Evolutionary conservation across 2,797 vertebrate genomes (phyloP).

Genomic region (Macroramphosus scolopax): DNA sequence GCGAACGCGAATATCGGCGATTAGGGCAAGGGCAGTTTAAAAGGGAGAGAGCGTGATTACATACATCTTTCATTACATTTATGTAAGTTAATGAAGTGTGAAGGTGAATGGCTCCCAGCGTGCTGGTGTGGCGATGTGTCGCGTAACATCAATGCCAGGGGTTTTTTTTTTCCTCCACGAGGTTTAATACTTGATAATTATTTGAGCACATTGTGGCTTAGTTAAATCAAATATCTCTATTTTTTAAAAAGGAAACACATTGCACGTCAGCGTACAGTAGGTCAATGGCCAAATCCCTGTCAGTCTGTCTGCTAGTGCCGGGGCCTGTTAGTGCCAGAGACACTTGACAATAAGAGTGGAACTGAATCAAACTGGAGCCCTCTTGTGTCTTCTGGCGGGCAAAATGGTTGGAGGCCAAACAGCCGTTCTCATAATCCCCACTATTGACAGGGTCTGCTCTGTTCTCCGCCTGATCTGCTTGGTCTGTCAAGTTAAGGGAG

Average conservation of each 20-base stretch:
- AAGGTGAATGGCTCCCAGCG: constrained; percentile 13
- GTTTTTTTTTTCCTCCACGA: no score
- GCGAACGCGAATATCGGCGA: constrained; percentile 50
- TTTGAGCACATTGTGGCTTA: constrained; percentile 1
- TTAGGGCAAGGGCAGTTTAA: constrained; percentile 29
- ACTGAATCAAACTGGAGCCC: constrained; percentile 71
- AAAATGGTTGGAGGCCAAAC: constrained; percentile 74
- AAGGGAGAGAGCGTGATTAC: constrained; percentile 16
- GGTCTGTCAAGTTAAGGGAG: constrained; percentile 71
- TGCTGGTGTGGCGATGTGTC: constrained; percentile 2
- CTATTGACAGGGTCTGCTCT: constrained; percentile 69
- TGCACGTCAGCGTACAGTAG: constrained; percentile 18
- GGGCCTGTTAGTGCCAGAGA: constrained; percentile 51
- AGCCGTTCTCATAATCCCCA: constrained; percentile 70
- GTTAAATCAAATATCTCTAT: constrained; percentile 10
- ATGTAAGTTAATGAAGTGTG: constrained; percentile 33
- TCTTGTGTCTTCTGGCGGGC: constrained; percentile 71
- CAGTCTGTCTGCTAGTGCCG: constrained; percentile 35
- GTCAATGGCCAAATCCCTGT: constrained; percentile 46
- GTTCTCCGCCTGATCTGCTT: constrained; percentile 72
- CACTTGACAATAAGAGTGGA: constrained; percentile 70
- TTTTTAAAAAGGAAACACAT: constrained; percentile 3
- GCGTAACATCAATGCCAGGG: constrained; percentile 7
- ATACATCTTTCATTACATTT: constrained; percentile 26
- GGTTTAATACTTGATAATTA: no score